Percentiles rank a stretch among this genome's conserved stretches.
Conservation (phyloP, 2,113 vertebrate species). For the Pantherophis guttatus region DNA sequence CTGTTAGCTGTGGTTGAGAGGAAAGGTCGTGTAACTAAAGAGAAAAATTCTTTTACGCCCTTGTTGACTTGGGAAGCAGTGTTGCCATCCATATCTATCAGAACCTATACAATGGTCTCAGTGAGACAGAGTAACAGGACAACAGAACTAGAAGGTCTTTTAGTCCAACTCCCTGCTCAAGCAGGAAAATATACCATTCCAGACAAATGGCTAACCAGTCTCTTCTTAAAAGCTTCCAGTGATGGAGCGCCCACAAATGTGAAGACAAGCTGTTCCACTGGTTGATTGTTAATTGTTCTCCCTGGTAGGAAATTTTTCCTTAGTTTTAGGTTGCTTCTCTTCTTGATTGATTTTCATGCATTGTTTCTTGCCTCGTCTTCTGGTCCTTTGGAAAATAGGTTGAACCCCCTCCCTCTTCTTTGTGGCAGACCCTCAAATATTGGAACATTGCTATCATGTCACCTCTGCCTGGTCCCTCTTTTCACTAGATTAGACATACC, state of each 20-base stretch:
- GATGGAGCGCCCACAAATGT: not conserved
- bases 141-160: not conserved
- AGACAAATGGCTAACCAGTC: not conserved
- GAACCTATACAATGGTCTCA: not conserved
- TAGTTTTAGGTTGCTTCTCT: not conserved
- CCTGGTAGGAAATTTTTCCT: not conserved
- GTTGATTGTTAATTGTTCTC: not conserved
- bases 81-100: not conserved
- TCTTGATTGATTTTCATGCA: not conserved
- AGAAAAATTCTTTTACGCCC: not conserved
- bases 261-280: not conserved
- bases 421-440: not conserved
- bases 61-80: not conserved
- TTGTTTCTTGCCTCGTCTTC: not conserved
- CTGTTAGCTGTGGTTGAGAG: not conserved
- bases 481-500: not conserved
- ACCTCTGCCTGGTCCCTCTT: not conserved
- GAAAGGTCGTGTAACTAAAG: not conserved
- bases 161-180: not conserved
- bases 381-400: not conserved
- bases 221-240: not conserved
- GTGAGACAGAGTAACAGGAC: not conserved
- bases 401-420: not conserved
- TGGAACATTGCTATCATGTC: not conserved
- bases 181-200: not conserved